Conservation (phyloP, 2,888 invertebrate genomes). For the Chironomus tentans region DNA sequence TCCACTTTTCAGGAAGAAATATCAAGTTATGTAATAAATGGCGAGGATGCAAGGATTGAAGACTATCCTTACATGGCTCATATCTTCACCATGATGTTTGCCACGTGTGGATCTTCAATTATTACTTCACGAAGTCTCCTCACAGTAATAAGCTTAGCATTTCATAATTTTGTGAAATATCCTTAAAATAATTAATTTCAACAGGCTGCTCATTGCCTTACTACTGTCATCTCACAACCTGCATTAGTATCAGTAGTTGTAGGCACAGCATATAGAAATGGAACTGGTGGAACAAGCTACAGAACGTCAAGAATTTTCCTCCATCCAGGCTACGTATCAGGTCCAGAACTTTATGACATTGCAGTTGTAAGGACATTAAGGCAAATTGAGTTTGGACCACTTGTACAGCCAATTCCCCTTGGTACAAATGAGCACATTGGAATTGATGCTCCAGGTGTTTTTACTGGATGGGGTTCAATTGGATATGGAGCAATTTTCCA, state of each 20-base stretch:
- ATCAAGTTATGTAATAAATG: constrained; percentile 4
- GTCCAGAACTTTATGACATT: constrained; percentile 10
- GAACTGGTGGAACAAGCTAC: neutral
- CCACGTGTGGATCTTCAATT: constrained; percentile 3
- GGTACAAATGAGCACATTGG: neutral
- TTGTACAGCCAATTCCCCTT: constrained; percentile 14
- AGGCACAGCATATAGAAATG: neutral
- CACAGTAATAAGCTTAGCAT: neutral
- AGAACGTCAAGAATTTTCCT: neutral
- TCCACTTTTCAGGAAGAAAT: neutral
- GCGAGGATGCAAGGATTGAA: constrained; percentile 1
- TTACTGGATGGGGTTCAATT: neutral
- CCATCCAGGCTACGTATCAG: neutral
- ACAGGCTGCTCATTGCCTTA: constrained; percentile 10
- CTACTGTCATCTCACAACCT: neutral
- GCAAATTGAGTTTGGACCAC: neutral
- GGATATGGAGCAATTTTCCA: constrained; percentile 4
- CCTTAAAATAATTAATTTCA: neutral
- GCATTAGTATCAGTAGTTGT: neutral
- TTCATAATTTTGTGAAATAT: neutral
- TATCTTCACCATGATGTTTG: neutral
- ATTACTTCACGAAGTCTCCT: neutral
- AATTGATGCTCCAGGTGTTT: neutral
- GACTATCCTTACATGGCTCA: constrained; percentile 13
- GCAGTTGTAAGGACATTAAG: neutral